Evolutionary conservation across 2,113 vertebrate species (phyloP).

Genomic region (Elanoides forficatus): DNA sequence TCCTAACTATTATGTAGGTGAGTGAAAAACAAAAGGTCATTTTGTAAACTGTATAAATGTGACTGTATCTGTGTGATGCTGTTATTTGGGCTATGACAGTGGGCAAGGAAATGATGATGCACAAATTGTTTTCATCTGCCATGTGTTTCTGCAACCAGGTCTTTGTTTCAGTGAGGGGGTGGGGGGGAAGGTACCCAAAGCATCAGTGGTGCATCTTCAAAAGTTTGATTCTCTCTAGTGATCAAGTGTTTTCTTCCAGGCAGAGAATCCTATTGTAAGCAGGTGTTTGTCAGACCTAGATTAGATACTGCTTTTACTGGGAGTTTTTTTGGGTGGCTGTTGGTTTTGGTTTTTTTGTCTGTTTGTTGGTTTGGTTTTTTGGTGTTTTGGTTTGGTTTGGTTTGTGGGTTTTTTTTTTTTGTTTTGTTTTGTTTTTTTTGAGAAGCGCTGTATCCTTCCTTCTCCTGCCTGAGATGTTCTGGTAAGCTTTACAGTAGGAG

Average conservation of each 20-base stretch:
- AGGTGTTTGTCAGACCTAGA: not conserved
- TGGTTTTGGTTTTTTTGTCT: not conserved
- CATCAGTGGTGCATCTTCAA: not conserved
- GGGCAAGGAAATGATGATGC: not conserved
- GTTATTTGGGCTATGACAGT: not conserved
- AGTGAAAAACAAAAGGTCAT: not conserved
- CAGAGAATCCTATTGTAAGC: not conserved
- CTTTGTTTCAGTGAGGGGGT: not conserved
- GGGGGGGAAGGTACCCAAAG: not conserved
- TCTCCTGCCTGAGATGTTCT: not conserved
- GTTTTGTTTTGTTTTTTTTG: not conserved
- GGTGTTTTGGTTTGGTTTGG: too few species aligned
- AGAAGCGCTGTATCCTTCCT: not conserved
- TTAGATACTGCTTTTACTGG: not conserved
- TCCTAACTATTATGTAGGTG: not conserved
- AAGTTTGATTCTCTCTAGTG: not conserved
- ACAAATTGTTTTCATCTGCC: not conserved
- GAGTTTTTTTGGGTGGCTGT: not conserved
- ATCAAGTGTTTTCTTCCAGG: not conserved
- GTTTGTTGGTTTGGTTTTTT: not conserved
- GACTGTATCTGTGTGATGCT: not conserved
- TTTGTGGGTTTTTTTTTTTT: too few species aligned
- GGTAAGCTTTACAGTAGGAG: not conserved
- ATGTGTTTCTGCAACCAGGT: fast-evolving
- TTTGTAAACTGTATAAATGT: not conserved